Evolutionary conservation across 2,113 vertebrate species (phyloP).

Genomic region (Mormyrus iriodes): DNA sequence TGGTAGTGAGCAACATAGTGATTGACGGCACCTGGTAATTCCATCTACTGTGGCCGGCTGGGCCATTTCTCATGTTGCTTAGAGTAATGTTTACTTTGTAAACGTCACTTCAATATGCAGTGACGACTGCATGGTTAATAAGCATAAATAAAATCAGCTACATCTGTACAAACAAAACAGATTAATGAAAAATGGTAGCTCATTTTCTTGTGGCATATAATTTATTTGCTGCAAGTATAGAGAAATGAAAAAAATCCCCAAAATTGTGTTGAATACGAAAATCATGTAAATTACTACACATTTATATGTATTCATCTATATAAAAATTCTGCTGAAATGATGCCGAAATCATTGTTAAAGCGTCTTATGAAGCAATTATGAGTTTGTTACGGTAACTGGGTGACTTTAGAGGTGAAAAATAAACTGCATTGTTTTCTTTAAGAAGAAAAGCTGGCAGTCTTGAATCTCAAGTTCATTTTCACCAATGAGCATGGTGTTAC

Average conservation of each 20-base stretch:
- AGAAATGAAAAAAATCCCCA: background rate
- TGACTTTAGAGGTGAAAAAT: background rate
- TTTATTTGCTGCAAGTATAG: background rate
- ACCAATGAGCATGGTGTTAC: constrained; percentile 9
- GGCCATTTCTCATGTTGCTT: background rate
- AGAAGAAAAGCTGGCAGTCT: background rate
- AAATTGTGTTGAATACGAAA: background rate
- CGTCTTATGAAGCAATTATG: background rate
- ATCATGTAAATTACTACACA: background rate
- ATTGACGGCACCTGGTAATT: background rate
- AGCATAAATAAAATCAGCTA: background rate
- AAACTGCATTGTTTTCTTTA: background rate
- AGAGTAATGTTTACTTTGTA: background rate
- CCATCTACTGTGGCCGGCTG: background rate
- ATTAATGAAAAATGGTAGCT: background rate
- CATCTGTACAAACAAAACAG: background rate
- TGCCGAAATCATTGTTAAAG: background rate
- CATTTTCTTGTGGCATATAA: background rate
- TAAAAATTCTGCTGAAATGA: background rate
- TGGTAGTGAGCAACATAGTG: background rate
- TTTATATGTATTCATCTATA: background rate
- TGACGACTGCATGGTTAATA: background rate
- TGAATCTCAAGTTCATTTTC: constrained; percentile 15
- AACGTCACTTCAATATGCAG: background rate
- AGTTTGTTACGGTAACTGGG: background rate